Evolutionary conservation across 2,888 invertebrate genomes (phyloP), one percentile per base, ranked within the genome.

Genomic region (Timandra comae): DNA sequence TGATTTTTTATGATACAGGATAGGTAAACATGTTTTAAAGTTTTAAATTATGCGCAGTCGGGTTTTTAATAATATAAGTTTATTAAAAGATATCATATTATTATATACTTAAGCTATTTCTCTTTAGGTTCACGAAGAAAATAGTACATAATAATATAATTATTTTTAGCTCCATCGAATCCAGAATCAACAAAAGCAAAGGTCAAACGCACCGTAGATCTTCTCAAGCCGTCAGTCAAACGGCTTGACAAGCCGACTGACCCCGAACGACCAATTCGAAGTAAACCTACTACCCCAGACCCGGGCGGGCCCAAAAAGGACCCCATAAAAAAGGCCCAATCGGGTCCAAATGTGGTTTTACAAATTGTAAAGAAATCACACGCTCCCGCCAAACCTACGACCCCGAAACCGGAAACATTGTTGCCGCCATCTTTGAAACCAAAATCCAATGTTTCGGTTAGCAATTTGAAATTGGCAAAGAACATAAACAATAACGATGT

Each of bases 401-500:
- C 61, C 26, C 39, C 77, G 29, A 46, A 52, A 43, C 6, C 30
- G 13, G 33, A 40, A 16, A 75, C 61, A 25, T 40, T 78, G 29
- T 38, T 80, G 35, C 82, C 80, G 45, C 77, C 81, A 43, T 62
- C 77, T 49, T 61, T 82, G 35, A 79, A 65, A 50, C 72, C 74
- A 7, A 72, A 67, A 46, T 42, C 56, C 9, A 24, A 24, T 10
- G 9, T 24, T 16, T 37, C 53, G 11, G 79, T 74, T 19, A 69
- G 61, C 46, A 59, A 62, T 30, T 54, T 73, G 23, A 78, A 74
- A 60, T 40, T 70, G 13, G 70, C 71, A 13, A 81, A 81, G 48
- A 77, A 72, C 56, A 71, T 84, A n/a, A 85, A 85, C 40, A 85
- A 84, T 49, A 84, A 84, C 49, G 72, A 74, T 45, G 70, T 79